Conservation (phyloP, 2,888 invertebrate species). For the Agrochola macilenta region DNA sequence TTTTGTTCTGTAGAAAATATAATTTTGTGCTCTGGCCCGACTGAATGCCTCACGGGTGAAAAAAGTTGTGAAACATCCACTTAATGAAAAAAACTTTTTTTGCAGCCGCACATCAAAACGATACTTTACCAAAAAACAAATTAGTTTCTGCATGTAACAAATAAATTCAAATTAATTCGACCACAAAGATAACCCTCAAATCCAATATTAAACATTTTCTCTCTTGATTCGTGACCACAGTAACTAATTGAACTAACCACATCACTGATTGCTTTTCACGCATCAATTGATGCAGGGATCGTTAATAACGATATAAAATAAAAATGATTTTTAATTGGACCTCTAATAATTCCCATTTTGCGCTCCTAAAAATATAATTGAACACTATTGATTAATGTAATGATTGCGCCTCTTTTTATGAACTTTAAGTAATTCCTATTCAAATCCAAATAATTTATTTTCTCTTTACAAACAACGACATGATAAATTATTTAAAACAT, state of each 20-base stretch:
- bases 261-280: constrained; percentile 56
- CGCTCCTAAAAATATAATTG: too few relatives aligned
- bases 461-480: too few relatives aligned
- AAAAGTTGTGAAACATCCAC: not conserved
- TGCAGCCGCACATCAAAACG: not conserved
- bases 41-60: too few relatives aligned
- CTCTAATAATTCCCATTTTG: too few relatives aligned
- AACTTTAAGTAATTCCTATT: too few relatives aligned
- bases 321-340: constrained; percentile 3
- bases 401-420: too few relatives aligned
- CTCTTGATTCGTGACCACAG: constrained; percentile 46
- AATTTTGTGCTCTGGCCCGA: not conserved
- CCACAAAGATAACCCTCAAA: constrained; percentile 5
- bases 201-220: constrained; percentile 20
- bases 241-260: constrained; percentile 53
- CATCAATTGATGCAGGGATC: constrained; percentile 31
- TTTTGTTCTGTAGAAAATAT: not conserved
- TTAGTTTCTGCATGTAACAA: not conserved
- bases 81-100: not conserved
- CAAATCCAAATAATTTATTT: too few relatives aligned
- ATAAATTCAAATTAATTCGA: constrained; percentile 1
- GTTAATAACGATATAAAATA: constrained; percentile 31
- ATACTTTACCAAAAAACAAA: not conserved
- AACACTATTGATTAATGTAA: too few relatives aligned
- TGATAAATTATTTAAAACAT: too few relatives aligned